These are phyloP conservation scores for Clarias gariepinus DNA, from an alignment of 2,113 vertebrate genomes.

Conservation along the genomic window DNA sequence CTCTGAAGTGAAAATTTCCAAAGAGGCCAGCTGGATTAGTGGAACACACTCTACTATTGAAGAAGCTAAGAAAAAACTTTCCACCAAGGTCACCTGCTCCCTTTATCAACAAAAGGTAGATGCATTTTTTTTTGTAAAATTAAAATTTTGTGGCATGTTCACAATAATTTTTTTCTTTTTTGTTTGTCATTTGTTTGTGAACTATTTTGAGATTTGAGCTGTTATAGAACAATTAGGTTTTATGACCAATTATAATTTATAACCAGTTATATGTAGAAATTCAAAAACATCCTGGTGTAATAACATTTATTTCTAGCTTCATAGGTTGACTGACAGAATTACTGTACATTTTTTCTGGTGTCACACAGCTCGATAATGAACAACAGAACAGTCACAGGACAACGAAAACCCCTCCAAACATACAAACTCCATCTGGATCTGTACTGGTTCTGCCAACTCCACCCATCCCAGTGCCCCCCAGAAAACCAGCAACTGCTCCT, in stretches of 20 bases:
- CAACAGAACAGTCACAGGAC: background rate
- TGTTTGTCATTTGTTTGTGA: too few species aligned
- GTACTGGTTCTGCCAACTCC: conserved; percentile 42
- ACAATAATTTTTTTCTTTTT: too few species aligned
- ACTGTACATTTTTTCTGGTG: background rate
- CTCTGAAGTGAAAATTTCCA: conserved; percentile 34
- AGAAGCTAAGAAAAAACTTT: background rate
- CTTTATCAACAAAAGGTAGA: conserved; percentile 50
- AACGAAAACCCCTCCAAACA: background rate
- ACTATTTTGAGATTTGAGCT: background rate
- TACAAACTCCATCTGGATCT: conserved; percentile 15
- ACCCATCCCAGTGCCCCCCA: conserved; percentile 2
- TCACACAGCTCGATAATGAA: background rate
- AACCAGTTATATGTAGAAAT: background rate
- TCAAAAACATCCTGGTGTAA: background rate
- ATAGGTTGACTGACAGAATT: background rate
- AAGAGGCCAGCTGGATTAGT: conserved; percentile 42
- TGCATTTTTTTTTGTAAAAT: background rate
- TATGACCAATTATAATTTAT: background rate
- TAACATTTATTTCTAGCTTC: background rate
- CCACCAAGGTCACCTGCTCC: conserved; percentile 42
- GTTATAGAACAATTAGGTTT: background rate
- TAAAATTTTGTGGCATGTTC: background rate
- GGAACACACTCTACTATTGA: background rate
- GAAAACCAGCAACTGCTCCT: conserved; percentile 23